Conservation (phyloP, 2,797 vertebrate species). For the Martes flavigula region DNA sequence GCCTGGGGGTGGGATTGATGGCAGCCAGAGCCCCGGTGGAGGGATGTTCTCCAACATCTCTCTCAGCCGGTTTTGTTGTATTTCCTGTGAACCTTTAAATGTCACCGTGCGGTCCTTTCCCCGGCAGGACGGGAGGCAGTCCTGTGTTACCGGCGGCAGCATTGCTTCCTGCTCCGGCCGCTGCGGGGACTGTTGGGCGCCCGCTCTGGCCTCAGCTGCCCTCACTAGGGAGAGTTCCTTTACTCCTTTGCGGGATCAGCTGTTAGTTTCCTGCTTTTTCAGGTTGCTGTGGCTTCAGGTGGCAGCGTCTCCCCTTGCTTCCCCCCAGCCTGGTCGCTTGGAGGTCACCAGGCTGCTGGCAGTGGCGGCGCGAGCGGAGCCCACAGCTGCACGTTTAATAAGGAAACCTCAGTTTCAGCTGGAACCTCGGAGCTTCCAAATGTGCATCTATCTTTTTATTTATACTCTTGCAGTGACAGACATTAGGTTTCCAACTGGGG, state of each 20-base stretch:
- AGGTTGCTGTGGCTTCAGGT: neutral
- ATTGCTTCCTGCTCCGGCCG: too few relatives aligned
- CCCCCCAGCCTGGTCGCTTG: neutral
- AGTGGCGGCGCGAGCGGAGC: neutral
- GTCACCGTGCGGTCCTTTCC: neutral
- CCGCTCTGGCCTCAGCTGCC: neutral
- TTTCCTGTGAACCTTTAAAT: neutral
- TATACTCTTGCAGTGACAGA: neutral
- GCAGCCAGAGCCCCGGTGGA: neutral
- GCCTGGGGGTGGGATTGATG: neutral
- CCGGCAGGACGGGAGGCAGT: neutral
- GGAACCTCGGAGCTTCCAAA: neutral
- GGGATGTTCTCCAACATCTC: neutral
- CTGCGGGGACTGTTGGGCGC: neutral
- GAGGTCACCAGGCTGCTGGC: neutral
- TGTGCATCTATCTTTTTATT: neutral
- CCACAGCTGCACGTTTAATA: neutral
- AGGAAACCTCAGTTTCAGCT: neutral
- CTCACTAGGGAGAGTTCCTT: neutral
- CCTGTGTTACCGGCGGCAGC: fast-evolving
- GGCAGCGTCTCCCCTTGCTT: neutral
- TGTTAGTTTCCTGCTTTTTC: neutral
- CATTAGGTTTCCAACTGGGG: neutral
- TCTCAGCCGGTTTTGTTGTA: neutral
- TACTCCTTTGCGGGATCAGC: neutral